phyloP scores from a whole-genome alignment of 2,888 invertebrate species.

The Phragmatobia fuliginosa region DNA sequence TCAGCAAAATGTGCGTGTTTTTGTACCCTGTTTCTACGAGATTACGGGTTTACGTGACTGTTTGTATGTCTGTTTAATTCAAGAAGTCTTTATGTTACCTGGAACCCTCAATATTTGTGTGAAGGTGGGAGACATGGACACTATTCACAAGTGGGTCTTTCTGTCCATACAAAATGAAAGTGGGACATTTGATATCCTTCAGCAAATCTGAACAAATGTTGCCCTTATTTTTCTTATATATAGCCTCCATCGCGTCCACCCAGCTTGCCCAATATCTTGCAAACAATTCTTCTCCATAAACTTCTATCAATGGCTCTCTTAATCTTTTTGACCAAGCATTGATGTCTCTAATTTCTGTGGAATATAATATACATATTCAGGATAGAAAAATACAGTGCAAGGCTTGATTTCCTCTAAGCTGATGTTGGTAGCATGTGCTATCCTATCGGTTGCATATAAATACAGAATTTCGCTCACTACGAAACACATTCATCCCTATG shows the following conservation, averaged over 20 bases:
- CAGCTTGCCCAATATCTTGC: constrained; percentile 90
- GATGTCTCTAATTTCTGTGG: constrained; percentile 89
- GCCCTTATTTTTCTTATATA: constrained; percentile 88
- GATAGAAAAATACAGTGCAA: too few species aligned
- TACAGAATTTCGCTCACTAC: too few species aligned
- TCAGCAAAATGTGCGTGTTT: too few species aligned
- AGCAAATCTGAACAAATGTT: constrained; percentile 90
- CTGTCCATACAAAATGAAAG: constrained; percentile 93
- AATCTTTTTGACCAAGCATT: constrained; percentile 93
- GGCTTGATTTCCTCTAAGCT: too few species aligned
- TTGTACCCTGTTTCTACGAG: too few species aligned
- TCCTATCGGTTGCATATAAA: too few species aligned
- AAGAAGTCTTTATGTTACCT: constrained; percentile 75
- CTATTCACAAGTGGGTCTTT: constrained; percentile 92
- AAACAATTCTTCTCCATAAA: constrained; percentile 92
- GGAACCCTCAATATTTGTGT: constrained; percentile 88
- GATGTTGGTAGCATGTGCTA: too few species aligned
- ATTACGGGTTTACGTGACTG: too few species aligned
- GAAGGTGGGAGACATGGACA: constrained; percentile 91
- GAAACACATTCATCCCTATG: too few species aligned
- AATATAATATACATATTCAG: neutral
- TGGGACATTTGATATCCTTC: constrained; percentile 90
- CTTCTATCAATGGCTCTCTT: constrained; percentile 89
- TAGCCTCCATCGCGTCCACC: constrained; percentile 88
- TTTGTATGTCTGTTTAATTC: neutral